A percentile compares a stretch with the other conserved stretches of the same genome.
phyloP scores from a whole-genome alignment of 2,113 vertebrate genomes.

The Uria aalge region DNA sequence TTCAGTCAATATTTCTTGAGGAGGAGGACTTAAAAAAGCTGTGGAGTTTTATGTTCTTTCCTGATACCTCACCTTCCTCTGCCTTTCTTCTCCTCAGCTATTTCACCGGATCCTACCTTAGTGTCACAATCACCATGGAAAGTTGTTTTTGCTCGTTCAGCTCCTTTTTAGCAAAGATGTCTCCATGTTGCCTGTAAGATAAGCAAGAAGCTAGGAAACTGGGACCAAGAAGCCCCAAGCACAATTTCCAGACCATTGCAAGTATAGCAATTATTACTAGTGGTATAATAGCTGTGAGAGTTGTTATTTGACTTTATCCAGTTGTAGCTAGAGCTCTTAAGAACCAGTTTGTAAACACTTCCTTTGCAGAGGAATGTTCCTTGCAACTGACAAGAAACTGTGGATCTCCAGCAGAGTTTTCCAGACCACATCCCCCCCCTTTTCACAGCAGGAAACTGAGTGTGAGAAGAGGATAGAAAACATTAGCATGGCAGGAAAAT shows the following conservation, averaged over 20 bases:
- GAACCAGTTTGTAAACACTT: conserved; percentile 62
- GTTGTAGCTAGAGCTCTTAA: conserved; percentile 68
- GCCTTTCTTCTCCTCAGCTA: background rate
- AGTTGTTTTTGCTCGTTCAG: background rate
- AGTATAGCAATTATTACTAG: conserved; percentile 76
- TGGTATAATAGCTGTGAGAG: conserved; percentile 76
- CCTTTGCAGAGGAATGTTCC: conserved; percentile 15
- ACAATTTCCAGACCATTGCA: conserved; percentile 40
- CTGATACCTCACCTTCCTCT: background rate
- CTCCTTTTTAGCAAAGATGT: background rate
- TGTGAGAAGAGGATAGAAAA: background rate
- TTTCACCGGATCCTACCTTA: background rate
- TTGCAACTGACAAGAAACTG: background rate
- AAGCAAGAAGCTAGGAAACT: conserved; percentile 16
- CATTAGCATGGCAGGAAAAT: conserved; percentile 1
- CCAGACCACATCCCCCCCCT: accelerated
- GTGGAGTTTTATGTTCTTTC: background rate
- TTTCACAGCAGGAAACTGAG: background rate
- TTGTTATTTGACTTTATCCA: conserved; percentile 54
- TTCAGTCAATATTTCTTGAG: conserved; percentile 64
- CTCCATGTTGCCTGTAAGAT: background rate
- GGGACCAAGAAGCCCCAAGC: conserved; percentile 29
- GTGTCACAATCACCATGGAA: background rate
- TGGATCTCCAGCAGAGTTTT: background rate
- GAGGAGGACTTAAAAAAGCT: background rate